Evolutionary conservation across 2,888 invertebrate genomes (phyloP), one percentile per base, ranked within the genome.

Genomic region (Drosophila kokeensis): DNA sequence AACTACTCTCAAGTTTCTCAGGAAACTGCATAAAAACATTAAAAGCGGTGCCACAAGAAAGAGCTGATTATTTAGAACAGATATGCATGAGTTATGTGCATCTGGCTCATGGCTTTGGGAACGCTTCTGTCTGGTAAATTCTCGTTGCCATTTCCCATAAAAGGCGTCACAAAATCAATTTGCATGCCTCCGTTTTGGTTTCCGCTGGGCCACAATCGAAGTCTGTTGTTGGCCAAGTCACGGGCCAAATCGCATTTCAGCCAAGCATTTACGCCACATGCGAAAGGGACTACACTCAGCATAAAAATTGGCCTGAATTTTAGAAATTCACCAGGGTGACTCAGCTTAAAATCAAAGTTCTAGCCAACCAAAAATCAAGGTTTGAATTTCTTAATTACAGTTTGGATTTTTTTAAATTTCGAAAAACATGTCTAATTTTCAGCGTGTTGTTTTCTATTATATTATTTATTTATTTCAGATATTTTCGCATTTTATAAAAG

Each of bases 131-230:
- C 40, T 70, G 27, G 34, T 15, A 11, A 24, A 15, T 21, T 13
- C 32, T 34, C 32, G 42, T 40, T 21, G 55, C 70, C 67, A 71
- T 63, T 87, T 85, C 85, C 85, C 85, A 90, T 88, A 83, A 89
- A 88, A 55, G 30, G 88, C 90, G 82, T 79, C 53, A 48, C 89
- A 48, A 78, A 85, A 76, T 70, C 89, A 86, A 90, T 86, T 86
- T 86, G 74, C 89, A 90, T 71, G 87, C 72, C 57, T 52, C 60
- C 29, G 48, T 29, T 18, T 40, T 21, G 52, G n/a, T 32, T 32
- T 64, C 48, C 2, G 15, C 15, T 21, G n/a, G 15, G 32, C 27
- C 53, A 13, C 38, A 62, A 54, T 53, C 24, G 21, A 21, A n/a
- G 24, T 49, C 30, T 48, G 48, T 13, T 27, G 27, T n/a, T n/a